Evolutionary conservation across 2,113 vertebrate species (phyloP).

Genomic region (Sapayoa aenigma): DNA sequence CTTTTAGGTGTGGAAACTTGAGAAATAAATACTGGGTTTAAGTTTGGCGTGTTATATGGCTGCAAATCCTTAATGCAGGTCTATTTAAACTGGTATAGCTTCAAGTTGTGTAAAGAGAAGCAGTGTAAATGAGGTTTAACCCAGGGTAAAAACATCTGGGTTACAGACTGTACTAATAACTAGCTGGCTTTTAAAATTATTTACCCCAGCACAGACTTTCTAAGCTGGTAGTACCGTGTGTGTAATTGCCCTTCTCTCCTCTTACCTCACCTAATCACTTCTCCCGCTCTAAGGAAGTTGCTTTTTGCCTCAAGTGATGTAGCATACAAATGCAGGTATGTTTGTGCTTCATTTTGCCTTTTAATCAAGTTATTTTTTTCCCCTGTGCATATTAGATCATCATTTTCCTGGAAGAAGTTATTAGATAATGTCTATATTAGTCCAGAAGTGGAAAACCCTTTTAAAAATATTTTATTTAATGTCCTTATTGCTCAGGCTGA

Average conservation of each 20-base stretch:
- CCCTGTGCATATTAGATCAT: conserved; percentile 24
- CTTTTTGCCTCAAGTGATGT: not conserved
- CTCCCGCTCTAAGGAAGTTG: not conserved
- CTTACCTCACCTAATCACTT: not conserved
- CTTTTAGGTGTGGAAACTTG: not conserved
- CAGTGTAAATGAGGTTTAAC: not conserved
- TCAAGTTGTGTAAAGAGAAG: not conserved
- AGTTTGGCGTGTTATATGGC: not conserved
- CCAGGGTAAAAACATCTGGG: not conserved
- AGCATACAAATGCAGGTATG: not conserved
- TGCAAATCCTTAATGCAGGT: not conserved
- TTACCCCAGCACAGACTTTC: not conserved
- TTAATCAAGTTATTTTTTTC: not conserved
- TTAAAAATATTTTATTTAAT: conserved; percentile 31
- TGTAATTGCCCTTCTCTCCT: not conserved
- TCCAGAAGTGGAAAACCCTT: conserved; percentile 52
- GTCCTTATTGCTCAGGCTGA: conserved; percentile 13
- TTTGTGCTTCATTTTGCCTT: not conserved
- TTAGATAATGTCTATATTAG: conserved; percentile 56
- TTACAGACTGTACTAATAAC: not conserved
- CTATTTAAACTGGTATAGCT: not conserved
- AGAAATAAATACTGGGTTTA: not conserved
- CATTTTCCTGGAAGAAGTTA: conserved; percentile 55
- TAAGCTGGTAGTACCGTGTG: no score
- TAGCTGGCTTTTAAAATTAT: not conserved